Conservation (phyloP, 2,797 vertebrate species). For the Alfaro cultratus region DNA sequence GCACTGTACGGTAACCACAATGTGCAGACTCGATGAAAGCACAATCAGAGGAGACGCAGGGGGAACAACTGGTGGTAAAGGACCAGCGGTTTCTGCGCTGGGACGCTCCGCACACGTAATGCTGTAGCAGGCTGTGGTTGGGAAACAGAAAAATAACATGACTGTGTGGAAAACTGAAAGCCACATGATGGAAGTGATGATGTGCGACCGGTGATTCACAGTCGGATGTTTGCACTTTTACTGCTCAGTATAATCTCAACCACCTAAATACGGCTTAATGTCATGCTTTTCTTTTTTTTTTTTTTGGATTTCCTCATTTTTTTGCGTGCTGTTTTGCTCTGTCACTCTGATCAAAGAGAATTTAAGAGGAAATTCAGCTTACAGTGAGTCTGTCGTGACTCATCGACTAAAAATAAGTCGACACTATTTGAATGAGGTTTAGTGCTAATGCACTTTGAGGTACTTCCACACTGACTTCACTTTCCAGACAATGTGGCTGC, state of each 20-base stretch:
- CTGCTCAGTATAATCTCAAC: not conserved
- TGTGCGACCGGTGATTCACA: conserved; percentile 48
- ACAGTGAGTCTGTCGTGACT: not conserved
- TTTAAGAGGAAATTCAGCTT: not conserved
- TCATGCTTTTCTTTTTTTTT: not conserved
- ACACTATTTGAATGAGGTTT: not conserved
- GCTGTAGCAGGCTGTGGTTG: conserved; percentile 28
- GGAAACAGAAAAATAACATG: conserved; percentile 51
- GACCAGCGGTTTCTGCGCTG: conserved; percentile 8
- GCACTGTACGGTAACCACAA: conserved; percentile 13
- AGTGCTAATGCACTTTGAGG: not conserved
- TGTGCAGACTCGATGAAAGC: conserved; percentile 40
- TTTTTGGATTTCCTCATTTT: not conserved
- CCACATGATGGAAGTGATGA: conserved; percentile 40
- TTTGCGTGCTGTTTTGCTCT: not conserved
- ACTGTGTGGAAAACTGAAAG: conserved; percentile 43
- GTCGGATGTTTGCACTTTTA: conserved; percentile 14
- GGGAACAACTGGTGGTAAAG: conserved; percentile 28
- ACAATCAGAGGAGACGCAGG: conserved; percentile 44
- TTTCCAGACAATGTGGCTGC: not conserved
- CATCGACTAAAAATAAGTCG: not conserved
- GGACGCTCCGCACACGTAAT: conserved; percentile 4
- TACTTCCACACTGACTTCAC: conserved; percentile 1
- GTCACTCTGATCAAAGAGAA: not conserved
- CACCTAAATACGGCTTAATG: not conserved